Evolutionary conservation across 2,113 vertebrate genomes (phyloP), one percentile per base, ranked within the genome.

Genomic region (Guaruba guarouba): DNA sequence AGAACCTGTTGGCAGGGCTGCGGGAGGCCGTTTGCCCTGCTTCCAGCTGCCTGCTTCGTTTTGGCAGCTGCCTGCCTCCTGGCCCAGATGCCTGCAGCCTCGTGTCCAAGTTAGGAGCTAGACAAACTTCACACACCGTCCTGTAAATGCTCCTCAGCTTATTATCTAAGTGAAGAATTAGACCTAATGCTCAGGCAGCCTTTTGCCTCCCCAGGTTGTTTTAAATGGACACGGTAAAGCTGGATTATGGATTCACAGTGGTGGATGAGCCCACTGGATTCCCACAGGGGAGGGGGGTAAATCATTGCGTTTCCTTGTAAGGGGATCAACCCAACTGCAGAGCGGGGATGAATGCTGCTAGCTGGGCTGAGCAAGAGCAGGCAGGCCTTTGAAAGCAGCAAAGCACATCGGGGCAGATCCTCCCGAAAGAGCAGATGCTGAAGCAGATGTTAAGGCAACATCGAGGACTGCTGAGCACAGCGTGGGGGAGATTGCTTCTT

Each of bases 61-160:
- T 82, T 94, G 92, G 93, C 85, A 89, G 88, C 77, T n/a, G 2
- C 33, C 5, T 0, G 0, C 69, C 46, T 77, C 82, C 84, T 91
- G 86, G 55, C 76, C 59, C 85, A 70, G 88, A 76, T 52, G 76
- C 71, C 64, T 85, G 67, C 84, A 86, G 81, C 59, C 67, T 92
- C 88, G 63, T 88, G 52, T 95, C 87, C 88, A 86, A 90, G 88
- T 94, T 93, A 90, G 95, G 86, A 95, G 63, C 74, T 74, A 33
- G 59, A 37, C 39, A 25, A 79, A 87, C 48, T 83, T 83, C 35
- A 31, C 24, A 59, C 67, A 1, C 59, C n/a, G 12, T 76, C 79
- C 79, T 81, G 44, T 74, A 66, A 80, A 23, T 41, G 63, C 88
- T 49, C 68, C 79, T 92, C 68, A 73, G 33, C 82, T 88, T 93